A percentile compares a stretch with the other conserved stretches of the same genome.
Conservation (phyloP, 2,797 vertebrate species). For the Pangasius krempfi region DNA sequence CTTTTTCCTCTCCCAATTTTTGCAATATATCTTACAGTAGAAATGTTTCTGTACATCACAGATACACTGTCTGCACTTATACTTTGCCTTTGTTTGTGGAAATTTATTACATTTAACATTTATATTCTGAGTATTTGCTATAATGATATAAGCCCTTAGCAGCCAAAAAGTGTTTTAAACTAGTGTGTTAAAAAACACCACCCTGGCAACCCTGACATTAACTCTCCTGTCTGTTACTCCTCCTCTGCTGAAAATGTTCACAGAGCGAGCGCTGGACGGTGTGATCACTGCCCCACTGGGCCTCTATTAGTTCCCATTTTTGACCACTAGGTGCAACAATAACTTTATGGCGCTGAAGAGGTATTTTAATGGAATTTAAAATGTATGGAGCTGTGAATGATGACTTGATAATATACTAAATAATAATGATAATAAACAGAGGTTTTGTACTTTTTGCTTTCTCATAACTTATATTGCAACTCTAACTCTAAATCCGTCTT, state of each 20-base stretch:
- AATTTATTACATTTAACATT: neutral
- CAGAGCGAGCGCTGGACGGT: neutral
- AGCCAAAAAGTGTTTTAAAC: neutral
- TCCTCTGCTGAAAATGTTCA: neutral
- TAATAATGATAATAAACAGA: too few relatives aligned
- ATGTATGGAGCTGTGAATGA: neutral
- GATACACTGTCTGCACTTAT: neutral
- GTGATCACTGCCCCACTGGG: neutral
- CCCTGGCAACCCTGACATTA: neutral
- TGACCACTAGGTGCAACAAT: neutral
- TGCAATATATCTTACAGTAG: too few relatives aligned
- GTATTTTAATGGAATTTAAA: neutral
- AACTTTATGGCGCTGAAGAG: neutral
- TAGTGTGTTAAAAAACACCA: neutral
- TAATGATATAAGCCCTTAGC: neutral
- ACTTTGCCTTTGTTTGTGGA: neutral
- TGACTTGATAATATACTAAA: neutral
- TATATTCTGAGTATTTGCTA: neutral
- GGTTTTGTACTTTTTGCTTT: neutral
- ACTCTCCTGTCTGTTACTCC: neutral
- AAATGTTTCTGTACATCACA: neutral
- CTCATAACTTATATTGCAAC: neutral
- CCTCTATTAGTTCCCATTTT: neutral
- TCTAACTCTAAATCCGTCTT: neutral
- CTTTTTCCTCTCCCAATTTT: neutral